A percentile compares a stretch with the other conserved stretches of the same genome.
phyloP scores from a whole-genome alignment of 1,140 invertebrate species.

The Conus betulinus region DNA sequence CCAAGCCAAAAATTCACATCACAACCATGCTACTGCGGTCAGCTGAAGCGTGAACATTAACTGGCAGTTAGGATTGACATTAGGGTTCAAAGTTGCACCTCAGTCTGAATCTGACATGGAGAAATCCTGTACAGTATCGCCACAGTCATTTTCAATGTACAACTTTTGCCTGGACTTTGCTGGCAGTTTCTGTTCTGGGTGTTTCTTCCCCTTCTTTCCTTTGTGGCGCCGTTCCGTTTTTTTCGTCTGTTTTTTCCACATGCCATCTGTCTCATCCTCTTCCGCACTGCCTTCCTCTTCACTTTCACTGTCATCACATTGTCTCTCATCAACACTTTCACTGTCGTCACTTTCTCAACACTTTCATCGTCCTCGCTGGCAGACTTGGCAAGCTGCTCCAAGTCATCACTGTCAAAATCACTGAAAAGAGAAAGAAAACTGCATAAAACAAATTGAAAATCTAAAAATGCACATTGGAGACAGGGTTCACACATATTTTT shows the following conservation, averaged over 20 bases:
- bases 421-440: slow-evolving; percentile 48
- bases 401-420: slow-evolving; percentile 69
- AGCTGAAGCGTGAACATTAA: no score
- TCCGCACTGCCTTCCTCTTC: slow-evolving; percentile 44
- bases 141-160: slow-evolving; percentile 49
- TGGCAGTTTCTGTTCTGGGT: slow-evolving; percentile 7
- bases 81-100: background rate
- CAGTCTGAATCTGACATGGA: slow-evolving; percentile 49
- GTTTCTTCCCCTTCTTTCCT: slow-evolving; percentile 29
- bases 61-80: no score
- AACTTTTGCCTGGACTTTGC: slow-evolving; percentile 9
- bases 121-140: slow-evolving; percentile 67
- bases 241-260: slow-evolving; percentile 39
- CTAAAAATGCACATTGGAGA: no score
- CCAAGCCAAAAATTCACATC: no score
- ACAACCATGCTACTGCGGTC: no score
- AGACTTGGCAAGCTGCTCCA: slow-evolving; percentile 64
- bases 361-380: slow-evolving; percentile 56
- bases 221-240: slow-evolving; percentile 12
- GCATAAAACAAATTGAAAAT: no score
- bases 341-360: slow-evolving; percentile 38
- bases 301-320: slow-evolving; percentile 30
- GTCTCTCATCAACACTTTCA: slow-evolving; percentile 28
- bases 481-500: no score
- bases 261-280: slow-evolving; percentile 37